These are phyloP conservation scores for Trissolcus basalis DNA, from an alignment of 1,140 invertebrate species.

Conservation along the genomic window DNA sequence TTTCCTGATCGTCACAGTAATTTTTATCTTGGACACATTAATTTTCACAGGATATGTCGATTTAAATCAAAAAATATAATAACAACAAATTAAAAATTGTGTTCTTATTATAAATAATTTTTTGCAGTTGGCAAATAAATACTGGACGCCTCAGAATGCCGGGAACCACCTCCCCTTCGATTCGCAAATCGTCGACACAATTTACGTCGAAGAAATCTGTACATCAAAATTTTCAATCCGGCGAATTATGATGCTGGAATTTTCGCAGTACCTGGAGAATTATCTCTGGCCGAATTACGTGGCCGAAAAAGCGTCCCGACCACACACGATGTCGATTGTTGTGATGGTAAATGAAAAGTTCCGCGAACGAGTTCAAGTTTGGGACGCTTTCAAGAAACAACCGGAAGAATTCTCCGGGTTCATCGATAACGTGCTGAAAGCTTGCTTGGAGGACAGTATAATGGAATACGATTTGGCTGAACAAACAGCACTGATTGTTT, in stretches of 20 bases:
- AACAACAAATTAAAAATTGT: too few species aligned
- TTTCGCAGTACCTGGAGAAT: slow-evolving; percentile 97
- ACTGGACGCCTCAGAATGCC: slow-evolving; percentile 89
- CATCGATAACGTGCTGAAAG: slow-evolving; percentile 88
- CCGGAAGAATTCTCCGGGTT: slow-evolving; percentile 90
- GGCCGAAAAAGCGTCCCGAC: slow-evolving; percentile 80
- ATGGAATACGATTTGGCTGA: slow-evolving; percentile 82
- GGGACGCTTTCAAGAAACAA: slow-evolving; percentile 91
- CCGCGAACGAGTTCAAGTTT: slow-evolving; percentile 96
- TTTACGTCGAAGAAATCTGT: slow-evolving; percentile 88
- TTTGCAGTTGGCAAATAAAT: slow-evolving; percentile 90
- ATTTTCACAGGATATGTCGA: too few species aligned
- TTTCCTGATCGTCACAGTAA: too few species aligned
- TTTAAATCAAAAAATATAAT: too few species aligned
- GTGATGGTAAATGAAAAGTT: slow-evolving; percentile 99
- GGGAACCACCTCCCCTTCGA: slow-evolving; percentile 83
- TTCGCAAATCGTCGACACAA: slow-evolving; percentile 85
- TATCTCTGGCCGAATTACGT: slow-evolving; percentile 98
- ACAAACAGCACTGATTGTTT: slow-evolving; percentile 91
- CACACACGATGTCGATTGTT: slow-evolving; percentile 96
- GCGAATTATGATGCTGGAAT: slow-evolving; percentile 96
- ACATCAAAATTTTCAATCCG: slow-evolving; percentile 88
- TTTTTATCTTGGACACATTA: too few species aligned
- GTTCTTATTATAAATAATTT: too few species aligned
- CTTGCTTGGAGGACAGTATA: slow-evolving; percentile 80